Evolutionary conservation across 2,797 vertebrate species (phyloP), one percentile per base, ranked within the genome.

Genomic region (Anniella stebbinsi): DNA sequence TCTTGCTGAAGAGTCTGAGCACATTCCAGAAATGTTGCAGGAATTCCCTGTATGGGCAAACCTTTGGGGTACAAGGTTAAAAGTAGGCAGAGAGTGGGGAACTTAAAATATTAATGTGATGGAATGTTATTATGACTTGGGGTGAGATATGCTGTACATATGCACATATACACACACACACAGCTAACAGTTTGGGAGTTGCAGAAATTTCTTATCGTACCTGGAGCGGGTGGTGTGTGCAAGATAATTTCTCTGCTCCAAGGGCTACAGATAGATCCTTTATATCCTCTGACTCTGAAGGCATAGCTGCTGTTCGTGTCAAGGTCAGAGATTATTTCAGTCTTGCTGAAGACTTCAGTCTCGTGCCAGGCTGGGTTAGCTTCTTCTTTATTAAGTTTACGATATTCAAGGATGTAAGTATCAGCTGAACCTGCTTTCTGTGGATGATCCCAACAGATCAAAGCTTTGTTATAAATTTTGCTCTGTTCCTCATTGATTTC

Each of bases 271-370:
- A 98, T 93, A 0, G 98, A 97, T 82, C 98, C 99, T 88, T 98
- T 98, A 96, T 97, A 98, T 92, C 97, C 98, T 88, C 97, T 96
- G 17, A 99, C 98, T 94, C 99, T 97, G 95, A 99, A 99, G 33
- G 97, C 92, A 38, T 99, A 99, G 76, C 95, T 94, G 91, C 97
- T 97, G 96, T 98, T 96, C 0, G 96, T 95, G 73, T 98, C 98
- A 87, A 99, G 97, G 92, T 98, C 98, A 17, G 95, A 96, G 66
- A 99, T 96, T 1, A 98, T 94, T 81, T 98, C 96, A 94, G 96
- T 98, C 86, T 97, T 97, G 90, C 97, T 97, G 8, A 95, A 97
- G 23, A 99, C 97, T 87, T 96, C 95, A 15, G 97, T 95, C 82
- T 98, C 97, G 38, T 97, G 94, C 97, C 97, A 98, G 57, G 97